These are phyloP conservation scores for Neuroterus valhalla DNA, from an alignment of 1,140 invertebrate species.

Conservation along the genomic window DNA sequence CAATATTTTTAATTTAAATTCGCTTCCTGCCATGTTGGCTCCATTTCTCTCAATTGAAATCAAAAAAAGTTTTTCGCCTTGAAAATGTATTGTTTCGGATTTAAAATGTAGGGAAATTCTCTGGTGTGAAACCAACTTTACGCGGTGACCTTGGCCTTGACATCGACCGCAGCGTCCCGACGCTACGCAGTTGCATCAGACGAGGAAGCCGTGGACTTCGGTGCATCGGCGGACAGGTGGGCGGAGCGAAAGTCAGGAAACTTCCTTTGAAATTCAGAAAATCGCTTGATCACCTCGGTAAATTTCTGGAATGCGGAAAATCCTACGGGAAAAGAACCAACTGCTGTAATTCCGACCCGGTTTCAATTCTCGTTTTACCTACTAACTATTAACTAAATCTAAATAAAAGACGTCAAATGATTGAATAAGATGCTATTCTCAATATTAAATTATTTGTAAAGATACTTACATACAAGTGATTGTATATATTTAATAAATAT, in stretches of 20 bases:
- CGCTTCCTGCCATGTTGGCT: neutral
- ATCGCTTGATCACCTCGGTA: neutral
- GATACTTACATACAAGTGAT: no score
- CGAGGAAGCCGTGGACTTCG: slow-evolving; percentile 50
- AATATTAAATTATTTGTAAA: no score
- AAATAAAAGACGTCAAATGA: no score
- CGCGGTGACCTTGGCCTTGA: slow-evolving; percentile 70
- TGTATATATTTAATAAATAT: no score
- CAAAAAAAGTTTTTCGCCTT: neutral
- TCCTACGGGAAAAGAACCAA: neutral
- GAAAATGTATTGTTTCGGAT: neutral
- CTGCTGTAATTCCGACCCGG: no score
- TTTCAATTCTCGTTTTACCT: no score
- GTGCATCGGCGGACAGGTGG: slow-evolving; percentile 50
- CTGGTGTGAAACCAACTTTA: slow-evolving; percentile 51
- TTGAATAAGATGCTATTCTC: no score
- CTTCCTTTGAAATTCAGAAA: slow-evolving; percentile 4
- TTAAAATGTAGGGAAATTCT: neutral
- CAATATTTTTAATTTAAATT: neutral
- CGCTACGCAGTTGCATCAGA: slow-evolving; percentile 71
- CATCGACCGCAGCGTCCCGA: slow-evolving; percentile 72
- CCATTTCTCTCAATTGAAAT: neutral
- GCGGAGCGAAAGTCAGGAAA: slow-evolving; percentile 31
- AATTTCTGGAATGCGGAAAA: neutral
- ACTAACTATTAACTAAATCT: no score